phyloP scores from a whole-genome alignment of 2,113 vertebrate species.

The Mastomys coucha region DNA sequence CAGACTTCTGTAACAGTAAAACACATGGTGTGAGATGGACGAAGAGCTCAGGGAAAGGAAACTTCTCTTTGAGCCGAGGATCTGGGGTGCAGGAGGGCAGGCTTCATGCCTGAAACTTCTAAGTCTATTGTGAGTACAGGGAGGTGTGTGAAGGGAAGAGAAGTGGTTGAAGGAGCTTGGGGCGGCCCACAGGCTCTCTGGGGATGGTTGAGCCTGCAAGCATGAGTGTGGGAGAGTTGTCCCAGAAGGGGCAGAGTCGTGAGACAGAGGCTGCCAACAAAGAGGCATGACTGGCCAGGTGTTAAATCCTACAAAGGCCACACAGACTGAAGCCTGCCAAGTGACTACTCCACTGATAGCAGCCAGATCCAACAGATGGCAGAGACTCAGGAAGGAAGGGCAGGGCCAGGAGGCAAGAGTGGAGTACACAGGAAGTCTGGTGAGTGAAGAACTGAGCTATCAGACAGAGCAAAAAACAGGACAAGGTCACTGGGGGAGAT shows the following conservation, averaged over 20 bases:
- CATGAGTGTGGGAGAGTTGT: neutral
- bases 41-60: neutral
- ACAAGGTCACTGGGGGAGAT: neutral
- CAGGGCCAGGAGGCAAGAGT: neutral
- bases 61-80: neutral
- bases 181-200: neutral
- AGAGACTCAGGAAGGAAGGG: neutral
- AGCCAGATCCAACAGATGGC: fast-evolving
- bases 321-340: neutral
- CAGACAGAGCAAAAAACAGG: neutral
- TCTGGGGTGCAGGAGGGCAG: fast-evolving
- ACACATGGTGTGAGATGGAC: neutral
- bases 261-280: neutral
- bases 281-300: neutral
- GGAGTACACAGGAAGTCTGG: neutral
- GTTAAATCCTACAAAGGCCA: neutral
- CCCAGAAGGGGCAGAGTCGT: neutral
- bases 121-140: neutral
- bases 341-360: neutral
- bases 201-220: neutral
- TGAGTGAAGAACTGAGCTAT: neutral
- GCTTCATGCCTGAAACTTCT: neutral
- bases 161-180: neutral
- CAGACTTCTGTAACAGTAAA: neutral
- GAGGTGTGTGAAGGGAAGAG: neutral